Conservation (phyloP, 2,888 invertebrate genomes). For the Saturnia pavonia region DNA sequence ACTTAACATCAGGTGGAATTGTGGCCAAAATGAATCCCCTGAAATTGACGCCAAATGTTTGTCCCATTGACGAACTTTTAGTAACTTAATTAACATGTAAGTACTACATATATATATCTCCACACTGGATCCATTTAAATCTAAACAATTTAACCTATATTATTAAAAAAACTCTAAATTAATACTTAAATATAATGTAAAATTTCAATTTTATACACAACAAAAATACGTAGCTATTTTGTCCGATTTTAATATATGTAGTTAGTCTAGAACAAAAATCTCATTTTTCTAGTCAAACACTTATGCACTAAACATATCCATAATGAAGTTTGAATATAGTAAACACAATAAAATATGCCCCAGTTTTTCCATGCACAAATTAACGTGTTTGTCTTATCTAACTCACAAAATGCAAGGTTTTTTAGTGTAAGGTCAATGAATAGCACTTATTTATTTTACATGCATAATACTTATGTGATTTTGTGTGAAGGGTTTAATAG, state of each 20-base stretch:
- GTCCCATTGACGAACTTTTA: no score
- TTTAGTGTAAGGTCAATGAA: conserved; percentile 9
- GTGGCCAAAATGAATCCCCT: no score
- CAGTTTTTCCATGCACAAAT: neutral
- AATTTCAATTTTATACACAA: neutral
- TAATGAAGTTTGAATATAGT: neutral
- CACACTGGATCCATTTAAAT: no score
- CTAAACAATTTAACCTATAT: no score
- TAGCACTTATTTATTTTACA: neutral
- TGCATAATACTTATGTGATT: neutral
- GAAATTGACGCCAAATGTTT: no score
- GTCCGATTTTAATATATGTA: neutral
- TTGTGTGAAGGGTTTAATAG: neutral
- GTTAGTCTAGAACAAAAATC: neutral
- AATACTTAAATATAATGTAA: no score
- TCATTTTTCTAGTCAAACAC: neutral
- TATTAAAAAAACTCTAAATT: no score
- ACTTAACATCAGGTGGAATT: no score
- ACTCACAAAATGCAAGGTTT: neutral
- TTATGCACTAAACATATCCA: neutral
- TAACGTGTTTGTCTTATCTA: neutral
- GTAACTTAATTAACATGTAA: no score
- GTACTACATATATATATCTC: no score
- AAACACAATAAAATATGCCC: neutral
- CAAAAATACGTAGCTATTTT: neutral